A percentile compares a stretch with the other conserved stretches of the same genome.
Conservation (phyloP, 2,888 invertebrate genomes). For the Drosophila kambysellisi region DNA sequence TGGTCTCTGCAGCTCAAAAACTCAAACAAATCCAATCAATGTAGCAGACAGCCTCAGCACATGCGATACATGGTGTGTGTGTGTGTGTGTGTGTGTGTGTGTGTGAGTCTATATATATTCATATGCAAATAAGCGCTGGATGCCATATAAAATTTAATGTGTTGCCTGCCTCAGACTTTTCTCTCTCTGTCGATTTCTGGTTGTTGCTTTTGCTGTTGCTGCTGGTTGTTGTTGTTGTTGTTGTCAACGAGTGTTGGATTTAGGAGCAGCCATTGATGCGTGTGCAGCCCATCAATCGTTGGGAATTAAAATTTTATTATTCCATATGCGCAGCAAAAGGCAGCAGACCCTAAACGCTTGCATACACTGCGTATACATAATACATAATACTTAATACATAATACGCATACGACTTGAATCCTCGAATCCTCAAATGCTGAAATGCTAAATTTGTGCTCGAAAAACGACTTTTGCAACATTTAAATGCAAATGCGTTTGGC, state of each 20-base stretch:
- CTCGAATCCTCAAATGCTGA: not conserved
- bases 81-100: conserved; percentile 8
- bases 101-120: conserved; percentile 17
- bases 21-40: conserved; percentile 80
- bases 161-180: conserved; percentile 20
- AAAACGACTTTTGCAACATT: conserved; percentile 30
- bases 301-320: conserved; percentile 78
- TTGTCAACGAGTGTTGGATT: conserved; percentile 29
- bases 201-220: not conserved
- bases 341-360: not conserved
- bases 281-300: conserved; percentile 67
- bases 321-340: conserved; percentile 31
- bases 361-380: conserved; percentile 38
- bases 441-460: not conserved
- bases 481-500: conserved; percentile 56
- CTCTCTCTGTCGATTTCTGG: conserved; percentile 5
- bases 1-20: conserved; percentile 29
- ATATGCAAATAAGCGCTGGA: conserved; percentile 67
- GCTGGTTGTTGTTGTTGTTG: conserved; percentile 11
- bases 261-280: conserved; percentile 35
- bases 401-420: conserved; percentile 17
- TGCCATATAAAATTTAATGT: conserved; percentile 58
- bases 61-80: conserved; percentile 13
- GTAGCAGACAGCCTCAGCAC: conserved; percentile 47
- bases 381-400: conserved; percentile 20